Evolutionary conservation across 2,113 vertebrate genomes (phyloP), one percentile per base, ranked within the genome.

Genomic region (Pluvialis apricaria): DNA sequence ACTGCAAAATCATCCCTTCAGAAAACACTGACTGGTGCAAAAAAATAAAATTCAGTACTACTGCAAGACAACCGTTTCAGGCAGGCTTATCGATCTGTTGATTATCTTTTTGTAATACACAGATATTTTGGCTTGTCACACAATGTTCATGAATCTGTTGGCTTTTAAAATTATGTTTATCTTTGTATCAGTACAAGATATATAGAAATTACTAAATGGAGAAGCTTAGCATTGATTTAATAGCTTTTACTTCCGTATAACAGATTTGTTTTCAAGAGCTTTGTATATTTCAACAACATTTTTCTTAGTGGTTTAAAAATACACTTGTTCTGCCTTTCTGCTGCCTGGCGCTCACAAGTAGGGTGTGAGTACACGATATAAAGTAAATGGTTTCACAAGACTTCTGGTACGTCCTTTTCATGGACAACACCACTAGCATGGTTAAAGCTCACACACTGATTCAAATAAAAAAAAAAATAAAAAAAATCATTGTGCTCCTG

Each of bases 101-200:
- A 66, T 96, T 92, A 96, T 84, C 88, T 88, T 75, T 57, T 36
- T 72, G 52, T 44, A 62, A 92, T 81, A 86, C 61, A 90, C 31
- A 68, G 62, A 47, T 91, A 64, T 79, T 93, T 86, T 31, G 44
- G 36, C 49, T 64, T 86, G 61, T 72, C 42, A 70, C 38, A 84
- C 42, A 65, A 19, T 14, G 26, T 36, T 80, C 54, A 73, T 36
- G 4, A 61, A 84, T 75, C 58, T 45, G 28, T 49, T 69, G 28
- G 55, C 71, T 93, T 91, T 94, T 65, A 82, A 91, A 88, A 58
- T 68, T 31, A 15, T 11, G 13, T 90, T 95, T 80, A 68, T 90
- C 57, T 85, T 58, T 75, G 51, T 51, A 91, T 82, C 61, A 40
- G 83, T 32, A 75, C 60, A 40, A 91, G 72, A 90, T 42, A 52